Base-by-base conservation (phyloP, 2,888 invertebrate genomes). In the Drosophila histrio region DNA sequence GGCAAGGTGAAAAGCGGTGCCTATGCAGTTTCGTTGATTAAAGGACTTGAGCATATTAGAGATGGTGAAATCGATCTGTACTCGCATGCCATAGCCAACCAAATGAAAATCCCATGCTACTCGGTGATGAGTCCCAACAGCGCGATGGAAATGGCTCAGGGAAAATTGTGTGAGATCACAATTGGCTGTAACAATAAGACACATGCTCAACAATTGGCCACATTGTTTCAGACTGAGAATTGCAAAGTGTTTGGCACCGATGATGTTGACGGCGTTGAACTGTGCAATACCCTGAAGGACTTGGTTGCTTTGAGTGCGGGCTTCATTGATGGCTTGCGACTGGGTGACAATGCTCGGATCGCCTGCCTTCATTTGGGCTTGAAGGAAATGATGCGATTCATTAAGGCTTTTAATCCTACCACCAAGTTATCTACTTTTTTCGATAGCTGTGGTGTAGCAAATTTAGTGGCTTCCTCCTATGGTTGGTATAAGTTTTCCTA, bases 251-350 rank as follows among this genome's bases (percentile, higher is more conserved):
- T 97, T 3, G 97, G 97, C 8, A 97, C 98, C 0, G 96, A 97
- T 75, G 99, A 99, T 92, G 96, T 96, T 67, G 96, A 97, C 83
- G 97, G 98, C 6, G 99, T 99, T 2, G 99, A 99, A 93, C 95
- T 99, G 72, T 99, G 99, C 91, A 99, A 99, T 46, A 99, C 99
- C 58, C 93, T 99, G 13, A 99, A 99, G 97, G 99, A 99, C 92
- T 97, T 99, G 78, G 98, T 99, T 2, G 99, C 98, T 0, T 96
- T 98, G 61, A 99, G 97, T 49, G 99, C 99, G 43, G 99, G 99
- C 32, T 98, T 99, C 90, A 96, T 97, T 1, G 99, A 99, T 91
- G 99, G 99, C 13, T 93, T 99, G 56, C 95, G 95, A 2, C 94
- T 95, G 65, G 99, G 99, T 0, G 99, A 99, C 92, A 99, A 99